Conservation (phyloP, 37 sponge, comb jelly and placozoan genomes). For the Lycopodina hypogea region DNA sequence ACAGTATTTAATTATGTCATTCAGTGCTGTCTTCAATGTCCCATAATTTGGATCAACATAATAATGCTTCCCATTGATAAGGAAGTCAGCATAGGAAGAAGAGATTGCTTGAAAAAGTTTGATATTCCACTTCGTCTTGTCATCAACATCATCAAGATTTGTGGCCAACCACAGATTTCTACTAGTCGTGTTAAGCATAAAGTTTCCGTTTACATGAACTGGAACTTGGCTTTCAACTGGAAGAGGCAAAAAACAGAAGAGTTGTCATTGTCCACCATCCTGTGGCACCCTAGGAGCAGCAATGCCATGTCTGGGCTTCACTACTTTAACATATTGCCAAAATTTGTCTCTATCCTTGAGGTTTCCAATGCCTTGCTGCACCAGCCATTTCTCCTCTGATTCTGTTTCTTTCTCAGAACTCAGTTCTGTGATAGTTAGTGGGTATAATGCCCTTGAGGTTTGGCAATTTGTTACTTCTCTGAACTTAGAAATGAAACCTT, state of each 20-base stretch:
- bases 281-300: slow-evolving; percentile 26
- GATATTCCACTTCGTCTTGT: slow-evolving; percentile 51
- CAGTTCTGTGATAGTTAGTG: background rate
- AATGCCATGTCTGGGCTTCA: slow-evolving; percentile 52
- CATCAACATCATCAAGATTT: slow-evolving; percentile 6
- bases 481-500: background rate
- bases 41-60: background rate
- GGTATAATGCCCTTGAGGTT: background rate
- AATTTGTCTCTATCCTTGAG: background rate
- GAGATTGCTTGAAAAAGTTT: slow-evolving; percentile 47
- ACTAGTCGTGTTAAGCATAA: slow-evolving; percentile 22
- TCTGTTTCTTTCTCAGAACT: background rate
- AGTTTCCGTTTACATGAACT: slow-evolving; percentile 56
- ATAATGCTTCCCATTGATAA: background rate
- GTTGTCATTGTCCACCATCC: background rate
- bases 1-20: background rate
- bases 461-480: background rate
- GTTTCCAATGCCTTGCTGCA: slow-evolving; percentile 53
- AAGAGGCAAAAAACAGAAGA: slow-evolving; percentile 56
- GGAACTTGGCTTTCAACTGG: slow-evolving; percentile 34
- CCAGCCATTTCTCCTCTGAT: slow-evolving; percentile 31
- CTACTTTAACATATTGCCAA: slow-evolving; percentile 21
- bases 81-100: slow-evolving; percentile 55
- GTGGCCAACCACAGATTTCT: slow-evolving; percentile 33
- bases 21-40: background rate